Percentiles rank a stretch among this genome's conserved stretches.
phyloP scores from a whole-genome alignment of 2,113 vertebrate genomes.

The Polypterus senegalus region DNA sequence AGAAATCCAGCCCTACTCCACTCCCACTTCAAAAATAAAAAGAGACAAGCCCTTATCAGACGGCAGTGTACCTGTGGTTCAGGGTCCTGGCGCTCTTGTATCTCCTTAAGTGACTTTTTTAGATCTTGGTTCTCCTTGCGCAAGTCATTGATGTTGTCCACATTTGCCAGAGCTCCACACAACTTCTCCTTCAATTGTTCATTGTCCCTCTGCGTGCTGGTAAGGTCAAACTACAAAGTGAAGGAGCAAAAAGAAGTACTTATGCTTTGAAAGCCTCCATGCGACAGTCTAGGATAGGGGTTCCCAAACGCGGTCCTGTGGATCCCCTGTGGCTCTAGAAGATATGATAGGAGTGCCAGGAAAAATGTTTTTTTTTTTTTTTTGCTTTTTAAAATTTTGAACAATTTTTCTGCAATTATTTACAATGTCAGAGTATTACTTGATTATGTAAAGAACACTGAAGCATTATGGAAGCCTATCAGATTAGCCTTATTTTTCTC shows the following conservation, averaged over 20 bases:
- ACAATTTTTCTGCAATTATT: no score
- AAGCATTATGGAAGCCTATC: no score
- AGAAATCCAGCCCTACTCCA: neutral
- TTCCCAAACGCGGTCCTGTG: no score
- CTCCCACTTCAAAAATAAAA: neutral
- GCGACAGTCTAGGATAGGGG: no score
- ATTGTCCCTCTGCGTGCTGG: constrained; percentile 39
- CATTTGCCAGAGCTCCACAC: constrained; percentile 15
- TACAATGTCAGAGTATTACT: no score
- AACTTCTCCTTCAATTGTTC: constrained; percentile 29
- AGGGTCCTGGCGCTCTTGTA: constrained; percentile 13
- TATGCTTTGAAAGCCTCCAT: no score
- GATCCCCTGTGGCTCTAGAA: neutral
- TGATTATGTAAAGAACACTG: no score
- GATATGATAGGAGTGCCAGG: neutral
- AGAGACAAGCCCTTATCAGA: neutral
- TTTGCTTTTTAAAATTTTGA: neutral
- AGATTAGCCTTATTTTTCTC: no score
- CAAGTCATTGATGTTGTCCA: constrained; percentile 17
- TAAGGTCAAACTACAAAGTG: constrained; percentile 40
- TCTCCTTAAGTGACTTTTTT: constrained; percentile 17
- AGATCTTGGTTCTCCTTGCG: constrained; percentile 29
- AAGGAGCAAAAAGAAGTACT: neutral
- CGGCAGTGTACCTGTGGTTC: constrained; percentile 21
- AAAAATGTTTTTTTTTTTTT: neutral